Evolutionary conservation across 2,113 vertebrate species (phyloP).

Genomic region (Athene noctua): DNA sequence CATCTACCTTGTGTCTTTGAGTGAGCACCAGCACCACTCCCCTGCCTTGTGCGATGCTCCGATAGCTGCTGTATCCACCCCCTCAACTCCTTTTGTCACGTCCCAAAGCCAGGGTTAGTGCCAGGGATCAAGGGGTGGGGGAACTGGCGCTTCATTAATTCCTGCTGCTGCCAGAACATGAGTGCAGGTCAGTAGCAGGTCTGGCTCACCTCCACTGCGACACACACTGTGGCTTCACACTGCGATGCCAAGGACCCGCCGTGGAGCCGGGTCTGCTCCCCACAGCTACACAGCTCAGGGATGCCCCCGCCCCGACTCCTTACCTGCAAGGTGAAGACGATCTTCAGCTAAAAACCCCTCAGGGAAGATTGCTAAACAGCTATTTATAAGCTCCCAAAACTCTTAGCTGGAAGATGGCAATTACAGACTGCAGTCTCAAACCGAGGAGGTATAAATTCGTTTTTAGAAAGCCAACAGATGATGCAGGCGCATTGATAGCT

Average conservation of each 20-base stretch:
- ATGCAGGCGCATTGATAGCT: not conserved
- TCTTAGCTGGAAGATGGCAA: fast-evolving
- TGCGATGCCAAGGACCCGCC: not conserved
- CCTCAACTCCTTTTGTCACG: fast-evolving
- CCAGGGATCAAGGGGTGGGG: not conserved
- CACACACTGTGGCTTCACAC: not conserved
- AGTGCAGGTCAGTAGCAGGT: not conserved
- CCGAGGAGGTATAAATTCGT: not conserved
- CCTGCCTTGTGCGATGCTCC: not conserved
- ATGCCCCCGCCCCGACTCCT: fast-evolving
- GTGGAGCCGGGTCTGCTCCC: not conserved
- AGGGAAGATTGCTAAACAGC: not conserved
- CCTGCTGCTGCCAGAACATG: fast-evolving
- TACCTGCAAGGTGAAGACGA: fast-evolving
- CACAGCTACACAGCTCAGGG: fast-evolving
- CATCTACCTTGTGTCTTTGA: not conserved
- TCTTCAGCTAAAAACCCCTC: fast-evolving
- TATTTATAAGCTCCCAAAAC: not conserved
- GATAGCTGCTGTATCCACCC: not conserved
- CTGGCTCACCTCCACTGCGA: not conserved
- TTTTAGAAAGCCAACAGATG: not conserved
- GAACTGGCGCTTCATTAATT: not conserved
- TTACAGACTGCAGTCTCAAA: not conserved
- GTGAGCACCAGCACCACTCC: not conserved
- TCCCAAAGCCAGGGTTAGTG: not conserved